Base-by-base conservation (phyloP, 2,888 invertebrate genomes). In the Drosophila meridionalis region DNA sequence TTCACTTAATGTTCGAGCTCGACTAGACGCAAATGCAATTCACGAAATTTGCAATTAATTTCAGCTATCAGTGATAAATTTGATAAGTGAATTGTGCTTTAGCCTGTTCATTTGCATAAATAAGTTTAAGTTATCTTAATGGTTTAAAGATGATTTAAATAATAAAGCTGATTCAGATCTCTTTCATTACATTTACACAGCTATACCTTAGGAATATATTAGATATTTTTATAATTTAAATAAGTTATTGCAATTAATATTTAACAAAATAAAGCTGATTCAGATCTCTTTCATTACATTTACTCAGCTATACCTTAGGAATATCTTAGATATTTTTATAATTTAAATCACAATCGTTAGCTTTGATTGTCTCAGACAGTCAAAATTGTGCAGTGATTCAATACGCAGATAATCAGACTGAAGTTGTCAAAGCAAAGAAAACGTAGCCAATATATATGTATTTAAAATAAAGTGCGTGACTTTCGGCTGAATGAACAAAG, bases 401-500 rank as follows among this genome's bases (percentile, higher is more conserved):
- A 55, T 47, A 45, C 34, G 53, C 62, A 64, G 66, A 73, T 71
- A 84, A 84, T 87, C 87, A 87, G 64, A 56, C 47, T 50, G 48
- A 47, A 67, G 67, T 73, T 71, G 65, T 67, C 55, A 66, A 69
- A 63, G 59, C 34, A 68, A 67, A 57, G 58, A 75, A 76, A 59
- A 64, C 66, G 70, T 61, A 75, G 26, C 50, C 67, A 64, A 47
- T 61, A 43, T 47, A 72, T 50, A 45, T 58, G 60, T 42, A 53
- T 34, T 14, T 53, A 26, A 32, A 11, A 59, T 45, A 30, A 67
- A 83, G 70, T 82, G 78, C 83, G 80, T 85, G 77, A 69, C 83
- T 82, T 73, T 80, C 67, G 48, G 57, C n/a, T 69, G 69, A 73
- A 50, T 82, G 67, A 57, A 9, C 60, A 63, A 32, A 52, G 45